Conservation (phyloP, 2,797 vertebrate species). For the Mionectes olivaceus region DNA sequence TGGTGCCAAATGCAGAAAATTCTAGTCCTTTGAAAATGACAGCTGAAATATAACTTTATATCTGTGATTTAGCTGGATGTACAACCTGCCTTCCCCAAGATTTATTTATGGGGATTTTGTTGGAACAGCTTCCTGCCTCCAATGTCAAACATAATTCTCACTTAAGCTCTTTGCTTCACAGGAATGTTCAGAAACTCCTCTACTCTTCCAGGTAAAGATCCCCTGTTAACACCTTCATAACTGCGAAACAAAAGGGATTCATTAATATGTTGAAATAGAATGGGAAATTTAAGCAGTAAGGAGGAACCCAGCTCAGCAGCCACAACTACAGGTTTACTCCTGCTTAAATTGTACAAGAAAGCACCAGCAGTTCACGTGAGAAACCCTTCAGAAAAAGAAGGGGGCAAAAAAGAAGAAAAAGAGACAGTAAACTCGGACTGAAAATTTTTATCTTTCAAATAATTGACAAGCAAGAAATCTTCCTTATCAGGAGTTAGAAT, state of each 20-base stretch:
- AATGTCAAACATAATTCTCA: constrained; percentile 16
- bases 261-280: background rate
- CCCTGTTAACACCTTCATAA: background rate
- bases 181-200: background rate
- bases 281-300: background rate
- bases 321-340: background rate
- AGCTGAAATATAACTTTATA: constrained; percentile 2
- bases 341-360: background rate
- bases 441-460: background rate
- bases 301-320: background rate
- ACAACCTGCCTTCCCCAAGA: background rate
- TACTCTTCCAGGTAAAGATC: background rate
- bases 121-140: constrained; percentile 44
- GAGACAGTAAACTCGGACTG: background rate
- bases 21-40: background rate
- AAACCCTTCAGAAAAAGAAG: background rate
- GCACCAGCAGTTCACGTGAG: background rate
- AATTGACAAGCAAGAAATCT: background rate
- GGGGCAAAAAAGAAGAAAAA: accelerated
- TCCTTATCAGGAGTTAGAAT: background rate
- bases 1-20: background rate
- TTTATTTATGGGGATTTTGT: constrained; percentile 20
- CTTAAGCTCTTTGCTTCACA: constrained; percentile 12
- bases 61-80: constrained; percentile 4
- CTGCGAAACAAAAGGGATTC: background rate